These are phyloP conservation scores for Apocheima hispidaria DNA, from an alignment of 2,888 invertebrate genomes.

Conservation along the genomic window DNA sequence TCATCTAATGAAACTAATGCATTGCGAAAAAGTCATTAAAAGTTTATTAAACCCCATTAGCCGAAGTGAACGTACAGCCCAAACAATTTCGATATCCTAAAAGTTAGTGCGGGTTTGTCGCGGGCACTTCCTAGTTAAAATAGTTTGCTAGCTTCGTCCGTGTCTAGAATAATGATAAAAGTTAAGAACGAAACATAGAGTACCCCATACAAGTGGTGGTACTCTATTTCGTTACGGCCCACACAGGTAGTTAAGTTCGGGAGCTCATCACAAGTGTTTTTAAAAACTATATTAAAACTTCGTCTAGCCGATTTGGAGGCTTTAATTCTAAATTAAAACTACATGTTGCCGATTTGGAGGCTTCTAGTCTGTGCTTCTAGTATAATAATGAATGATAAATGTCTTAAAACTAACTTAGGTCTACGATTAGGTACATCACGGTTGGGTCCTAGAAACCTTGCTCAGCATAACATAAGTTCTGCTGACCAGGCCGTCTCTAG, in stretches of 20 bases:
- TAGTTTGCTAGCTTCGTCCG: slow-evolving; percentile 32
- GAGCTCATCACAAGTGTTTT: no score
- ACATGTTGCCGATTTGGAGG: no score
- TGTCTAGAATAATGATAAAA: slow-evolving; percentile 28
- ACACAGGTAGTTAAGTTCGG: neutral
- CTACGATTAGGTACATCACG: no score
- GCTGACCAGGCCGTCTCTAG: no score
- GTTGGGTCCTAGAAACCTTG: no score
- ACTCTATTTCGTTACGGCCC: neutral
- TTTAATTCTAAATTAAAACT: no score
- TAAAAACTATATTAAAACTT: no score
- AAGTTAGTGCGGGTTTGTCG: slow-evolving; percentile 36
- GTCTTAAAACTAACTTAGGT: no score
- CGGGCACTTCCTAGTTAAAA: slow-evolving; percentile 33
- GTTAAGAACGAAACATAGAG: slow-evolving; percentile 5
- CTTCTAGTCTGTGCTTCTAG: no score
- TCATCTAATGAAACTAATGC: slow-evolving; percentile 23
- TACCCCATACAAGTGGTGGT: neutral
- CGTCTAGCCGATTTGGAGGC: no score
- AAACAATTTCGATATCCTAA: slow-evolving; percentile 44
- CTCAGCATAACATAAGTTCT: no score
- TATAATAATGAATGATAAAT: no score
- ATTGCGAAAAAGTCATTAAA: slow-evolving; percentile 42
- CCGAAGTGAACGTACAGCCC: slow-evolving; percentile 21
- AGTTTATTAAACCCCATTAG: slow-evolving; percentile 41